phyloP scores from a whole-genome alignment of 2,888 invertebrate genomes.

The Bhutanitis thaidina region DNA sequence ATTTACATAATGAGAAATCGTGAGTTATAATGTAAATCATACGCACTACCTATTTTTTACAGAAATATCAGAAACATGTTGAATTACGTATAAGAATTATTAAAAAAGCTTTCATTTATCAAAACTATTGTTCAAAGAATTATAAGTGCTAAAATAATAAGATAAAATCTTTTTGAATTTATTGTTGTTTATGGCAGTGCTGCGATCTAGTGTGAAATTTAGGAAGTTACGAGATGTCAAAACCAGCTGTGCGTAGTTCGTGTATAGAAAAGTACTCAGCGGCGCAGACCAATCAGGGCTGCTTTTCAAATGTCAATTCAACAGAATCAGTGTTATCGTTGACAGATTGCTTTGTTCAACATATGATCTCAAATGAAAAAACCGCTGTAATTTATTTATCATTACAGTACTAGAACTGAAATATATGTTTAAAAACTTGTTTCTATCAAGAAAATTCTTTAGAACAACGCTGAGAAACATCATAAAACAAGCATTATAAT shows the following conservation, averaged over 20 bases:
- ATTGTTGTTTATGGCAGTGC: conserved; percentile 48
- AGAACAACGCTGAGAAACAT: neutral
- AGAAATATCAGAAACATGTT: too few relatives aligned
- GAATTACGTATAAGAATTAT: too few relatives aligned
- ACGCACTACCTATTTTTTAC: too few relatives aligned
- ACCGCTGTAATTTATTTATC: conserved; percentile 16
- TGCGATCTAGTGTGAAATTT: conserved; percentile 48
- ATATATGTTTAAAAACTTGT: neutral
- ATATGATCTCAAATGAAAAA: conserved; percentile 54
- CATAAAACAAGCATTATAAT: neutral
- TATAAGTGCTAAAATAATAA: too few relatives aligned
- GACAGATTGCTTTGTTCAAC: conserved; percentile 69
- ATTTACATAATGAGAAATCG: too few relatives aligned
- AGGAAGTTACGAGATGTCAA: conserved; percentile 45
- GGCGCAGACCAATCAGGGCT: conserved; percentile 54
- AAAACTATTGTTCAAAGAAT: too few relatives aligned
- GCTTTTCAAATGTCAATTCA: conserved; percentile 50
- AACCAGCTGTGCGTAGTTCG: conserved; percentile 67
- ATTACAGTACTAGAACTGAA: neutral
- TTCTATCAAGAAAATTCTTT: neutral
- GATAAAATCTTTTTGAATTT: too few relatives aligned
- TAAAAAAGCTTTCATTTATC: too few relatives aligned
- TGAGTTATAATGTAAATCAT: too few relatives aligned
- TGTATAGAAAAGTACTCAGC: too few relatives aligned
- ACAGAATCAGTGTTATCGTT: conserved; percentile 51